phyloP scores from a whole-genome alignment of 2,113 vertebrate species.

The Mesoclemmys tuberculata region DNA sequence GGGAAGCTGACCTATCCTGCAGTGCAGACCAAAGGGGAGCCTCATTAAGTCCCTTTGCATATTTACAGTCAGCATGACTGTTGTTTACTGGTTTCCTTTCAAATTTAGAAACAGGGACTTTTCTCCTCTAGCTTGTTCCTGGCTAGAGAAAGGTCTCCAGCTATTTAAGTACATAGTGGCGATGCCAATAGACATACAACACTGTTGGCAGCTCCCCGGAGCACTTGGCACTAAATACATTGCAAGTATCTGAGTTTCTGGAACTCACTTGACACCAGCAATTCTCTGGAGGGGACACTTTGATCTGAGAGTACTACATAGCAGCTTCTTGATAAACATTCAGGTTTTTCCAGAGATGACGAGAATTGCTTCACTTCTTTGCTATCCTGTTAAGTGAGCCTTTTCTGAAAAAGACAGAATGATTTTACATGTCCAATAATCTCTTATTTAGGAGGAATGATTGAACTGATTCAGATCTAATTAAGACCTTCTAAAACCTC shows the following conservation, averaged over 20 bases:
- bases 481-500: background rate
- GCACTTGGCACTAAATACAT: conserved; percentile 19
- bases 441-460: conserved; percentile 5
- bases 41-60: background rate
- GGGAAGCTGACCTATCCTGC: conserved; percentile 36
- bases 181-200: conserved; percentile 45
- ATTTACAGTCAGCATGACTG: conserved; percentile 21
- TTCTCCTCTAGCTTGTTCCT: conserved; percentile 64
- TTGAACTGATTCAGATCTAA: background rate
- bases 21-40: conserved; percentile 11
- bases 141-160: conserved; percentile 41
- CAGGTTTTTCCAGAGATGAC: background rate
- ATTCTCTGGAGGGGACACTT: background rate
- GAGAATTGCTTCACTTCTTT: background rate
- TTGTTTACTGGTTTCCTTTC: conserved; percentile 66
- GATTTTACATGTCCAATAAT: background rate
- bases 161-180: conserved; percentile 38
- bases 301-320: conserved; percentile 26
- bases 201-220: conserved; percentile 35
- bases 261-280: conserved; percentile 16
- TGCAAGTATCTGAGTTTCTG: conserved; percentile 21
- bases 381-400: background rate
- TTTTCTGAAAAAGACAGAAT: background rate
- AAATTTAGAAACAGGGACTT: conserved; percentile 65
- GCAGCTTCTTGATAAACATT: background rate